Evolutionary conservation across 2,797 vertebrate genomes (phyloP), one percentile per base, ranked within the genome.

Genomic region (Pangasius mekongensis): DNA sequence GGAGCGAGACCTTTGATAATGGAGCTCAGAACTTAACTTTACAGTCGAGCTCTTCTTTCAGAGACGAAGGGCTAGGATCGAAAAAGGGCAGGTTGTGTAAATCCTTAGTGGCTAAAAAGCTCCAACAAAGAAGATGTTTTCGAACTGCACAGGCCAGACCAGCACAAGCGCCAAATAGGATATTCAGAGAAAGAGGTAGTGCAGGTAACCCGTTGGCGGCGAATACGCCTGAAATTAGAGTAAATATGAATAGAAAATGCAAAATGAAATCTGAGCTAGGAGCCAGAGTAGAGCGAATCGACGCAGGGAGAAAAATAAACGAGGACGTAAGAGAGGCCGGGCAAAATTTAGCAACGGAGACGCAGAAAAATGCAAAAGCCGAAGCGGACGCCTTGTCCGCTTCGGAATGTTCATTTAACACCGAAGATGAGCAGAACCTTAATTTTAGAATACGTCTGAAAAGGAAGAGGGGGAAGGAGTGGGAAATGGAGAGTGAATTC

Each of bases 361-460:
- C 24, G 16, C 36, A 20, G 30, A 76, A 88, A 60, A 39, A 85
- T 14, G 30, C 54, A 64, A 85, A 67, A 83, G 36, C 20, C 54
- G 91, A 80, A 77, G 83, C 20, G 43, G 62, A 77, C 5, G 62
- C 86, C 7, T 3, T 88, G 86, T 22, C 85, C 71, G 67, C 87
- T 5, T 62, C 91, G 1, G 82, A 91, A 47, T 90, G 88, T 30
- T 87, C 22, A 22, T 86, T 86, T 20, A 92, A 93, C 27, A 92
- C 93, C 0, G 92, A 93, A 33, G 92, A 88, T 0, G 94, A 95
- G 69, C 91, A 94, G 0, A 87, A 36, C 60, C 49, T 67, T 52
- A 92, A 93, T 27, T 95, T 97, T 71, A 95, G 94, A 91, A 95
- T 97, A 60, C 94, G 95, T 2, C 94, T 97, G 24, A 96, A 95